Evolutionary conservation across 2,797 vertebrate genomes (phyloP).

Genomic region (Chrysocyon brachyurus): DNA sequence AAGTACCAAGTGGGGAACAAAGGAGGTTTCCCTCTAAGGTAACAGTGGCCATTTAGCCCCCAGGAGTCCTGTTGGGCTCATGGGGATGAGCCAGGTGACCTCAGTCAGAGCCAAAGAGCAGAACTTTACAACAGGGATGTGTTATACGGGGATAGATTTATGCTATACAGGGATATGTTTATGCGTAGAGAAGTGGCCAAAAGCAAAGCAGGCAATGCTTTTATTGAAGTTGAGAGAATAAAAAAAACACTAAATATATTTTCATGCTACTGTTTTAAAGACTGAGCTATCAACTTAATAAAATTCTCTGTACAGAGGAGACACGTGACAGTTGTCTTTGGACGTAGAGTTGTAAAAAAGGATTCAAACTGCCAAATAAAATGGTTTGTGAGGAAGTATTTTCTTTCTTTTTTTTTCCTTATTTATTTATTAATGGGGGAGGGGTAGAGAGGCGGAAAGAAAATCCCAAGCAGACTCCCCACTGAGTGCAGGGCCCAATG

Average conservation of each 20-base stretch:
- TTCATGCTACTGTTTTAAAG: neutral
- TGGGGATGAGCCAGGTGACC: too few relatives aligned
- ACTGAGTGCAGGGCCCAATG: too few relatives aligned
- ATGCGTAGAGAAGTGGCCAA: neutral
- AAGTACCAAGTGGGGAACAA: neutral
- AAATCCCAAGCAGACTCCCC: too few relatives aligned
- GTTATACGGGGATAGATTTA: neutral
- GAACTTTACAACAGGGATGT: neutral
- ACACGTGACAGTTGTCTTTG: neutral
- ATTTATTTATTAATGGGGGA: too few relatives aligned
- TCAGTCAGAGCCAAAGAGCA: neutral
- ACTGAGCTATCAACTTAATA: neutral
- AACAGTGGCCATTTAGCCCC: neutral
- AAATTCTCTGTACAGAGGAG: neutral
- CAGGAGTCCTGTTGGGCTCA: neutral
- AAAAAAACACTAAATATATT: neutral
- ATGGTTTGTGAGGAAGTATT: neutral
- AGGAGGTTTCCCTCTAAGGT: neutral
- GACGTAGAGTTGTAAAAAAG: neutral
- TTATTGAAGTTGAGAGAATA: neutral
- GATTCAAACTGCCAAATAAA: neutral
- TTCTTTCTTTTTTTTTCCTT: too few relatives aligned
- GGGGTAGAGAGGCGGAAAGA: too few relatives aligned
- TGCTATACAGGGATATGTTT: neutral
- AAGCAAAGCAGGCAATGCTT: neutral